A percentile compares a stretch with the other conserved stretches of the same genome.
phyloP scores from a whole-genome alignment of 2,888 invertebrate genomes.

The Spodoptera picta region DNA sequence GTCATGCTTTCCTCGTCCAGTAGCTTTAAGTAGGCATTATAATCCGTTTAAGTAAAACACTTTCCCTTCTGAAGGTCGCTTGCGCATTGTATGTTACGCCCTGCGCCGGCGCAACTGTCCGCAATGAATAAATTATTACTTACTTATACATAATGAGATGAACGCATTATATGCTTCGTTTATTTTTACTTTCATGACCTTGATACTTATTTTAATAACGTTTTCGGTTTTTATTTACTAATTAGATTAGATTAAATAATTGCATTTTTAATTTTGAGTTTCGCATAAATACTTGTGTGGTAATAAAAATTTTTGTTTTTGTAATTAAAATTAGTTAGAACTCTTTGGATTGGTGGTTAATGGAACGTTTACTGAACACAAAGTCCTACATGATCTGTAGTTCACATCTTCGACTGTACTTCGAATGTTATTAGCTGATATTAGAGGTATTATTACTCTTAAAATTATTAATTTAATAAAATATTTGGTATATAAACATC shows the following conservation, averaged over 20 bases:
- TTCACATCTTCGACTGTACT: no score
- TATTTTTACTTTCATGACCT: constrained; percentile 25
- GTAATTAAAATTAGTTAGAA: no score
- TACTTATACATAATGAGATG: constrained; percentile 59
- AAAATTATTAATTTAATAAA: no score
- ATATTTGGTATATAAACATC: no score
- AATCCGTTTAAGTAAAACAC: constrained; percentile 79
- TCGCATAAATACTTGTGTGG: no score
- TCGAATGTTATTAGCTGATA: no score
- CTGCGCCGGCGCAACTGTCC: constrained; percentile 63
- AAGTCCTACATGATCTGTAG: no score
- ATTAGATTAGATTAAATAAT: background rate
- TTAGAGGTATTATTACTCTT: no score
- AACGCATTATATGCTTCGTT: constrained; percentile 21
- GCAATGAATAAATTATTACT: constrained; percentile 58
- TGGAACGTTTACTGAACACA: no score
- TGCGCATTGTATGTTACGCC: constrained; percentile 72
- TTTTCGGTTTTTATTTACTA: background rate
- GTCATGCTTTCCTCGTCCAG: constrained; percentile 55
- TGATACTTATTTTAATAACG: constrained; percentile 19
- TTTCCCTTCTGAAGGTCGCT: constrained; percentile 80
- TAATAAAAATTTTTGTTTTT: no score
- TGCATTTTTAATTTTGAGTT: background rate
- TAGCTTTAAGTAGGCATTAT: constrained; percentile 61
- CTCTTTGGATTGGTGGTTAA: no score